Percentiles rank a stretch among this genome's conserved stretches.
Conservation (phyloP, 2,797 vertebrate genomes). For the Bradypodion pumilum region DNA sequence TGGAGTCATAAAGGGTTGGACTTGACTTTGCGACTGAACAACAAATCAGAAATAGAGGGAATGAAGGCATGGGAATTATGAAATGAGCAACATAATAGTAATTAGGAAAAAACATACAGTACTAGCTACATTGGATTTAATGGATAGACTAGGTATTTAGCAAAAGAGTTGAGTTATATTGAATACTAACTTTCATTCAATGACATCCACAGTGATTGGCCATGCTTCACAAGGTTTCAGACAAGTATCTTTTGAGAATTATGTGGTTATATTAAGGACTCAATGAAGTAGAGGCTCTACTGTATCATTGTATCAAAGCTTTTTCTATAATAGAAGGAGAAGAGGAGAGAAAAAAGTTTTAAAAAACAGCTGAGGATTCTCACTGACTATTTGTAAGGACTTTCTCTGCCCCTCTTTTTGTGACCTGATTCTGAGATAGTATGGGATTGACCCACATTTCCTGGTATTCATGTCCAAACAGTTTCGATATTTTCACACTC, state of each 20-base stretch:
- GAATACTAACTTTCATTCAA: neutral
- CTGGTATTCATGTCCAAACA: too few relatives aligned
- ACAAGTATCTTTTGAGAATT: neutral
- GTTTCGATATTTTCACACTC: too few relatives aligned
- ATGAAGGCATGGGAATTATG: neutral
- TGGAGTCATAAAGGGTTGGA: too few relatives aligned
- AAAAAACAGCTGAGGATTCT: neutral
- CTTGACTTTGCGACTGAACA: too few relatives aligned
- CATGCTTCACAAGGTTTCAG: neutral
- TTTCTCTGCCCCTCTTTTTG: too few relatives aligned
- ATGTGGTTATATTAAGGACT: neutral
- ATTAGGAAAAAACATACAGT: neutral
- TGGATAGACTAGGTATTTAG: neutral
- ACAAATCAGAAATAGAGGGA: neutral
- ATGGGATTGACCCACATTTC: too few relatives aligned
- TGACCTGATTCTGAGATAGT: too few relatives aligned
- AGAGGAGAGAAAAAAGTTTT: neutral
- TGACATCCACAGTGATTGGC: neutral
- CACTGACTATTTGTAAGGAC: too few relatives aligned
- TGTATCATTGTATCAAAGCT: neutral
- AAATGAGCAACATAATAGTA: neutral
- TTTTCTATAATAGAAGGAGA: neutral
- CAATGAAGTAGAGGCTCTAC: neutral
- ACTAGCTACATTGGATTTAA: neutral
- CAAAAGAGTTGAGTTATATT: neutral